Conservation (phyloP, 2,797 vertebrate genomes). For the Peromyscus melanophrys region DNA sequence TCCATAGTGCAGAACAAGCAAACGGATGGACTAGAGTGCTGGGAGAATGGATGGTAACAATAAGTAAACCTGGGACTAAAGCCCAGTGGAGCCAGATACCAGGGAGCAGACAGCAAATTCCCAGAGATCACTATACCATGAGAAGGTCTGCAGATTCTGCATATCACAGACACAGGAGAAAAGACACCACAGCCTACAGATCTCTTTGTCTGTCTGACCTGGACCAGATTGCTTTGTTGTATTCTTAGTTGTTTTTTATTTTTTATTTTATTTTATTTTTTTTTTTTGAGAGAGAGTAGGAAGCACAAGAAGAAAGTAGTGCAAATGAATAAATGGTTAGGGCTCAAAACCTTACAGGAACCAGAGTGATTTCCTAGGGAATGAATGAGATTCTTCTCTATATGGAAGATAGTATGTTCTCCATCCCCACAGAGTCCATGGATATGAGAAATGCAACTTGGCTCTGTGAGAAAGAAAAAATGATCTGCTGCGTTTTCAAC, state of each 20-base stretch:
- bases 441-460: not conserved
- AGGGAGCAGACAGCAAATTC: not conserved
- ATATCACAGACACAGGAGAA: not conserved
- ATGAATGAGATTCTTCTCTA: not conserved
- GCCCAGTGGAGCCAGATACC: not conserved
- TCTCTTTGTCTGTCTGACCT: not conserved
- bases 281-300: not conserved
- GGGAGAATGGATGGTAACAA: not conserved
- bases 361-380: not conserved
- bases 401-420: not conserved
- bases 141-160: constrained; percentile 19
- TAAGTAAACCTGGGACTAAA: not conserved
- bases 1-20: not conserved
- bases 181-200: not conserved
- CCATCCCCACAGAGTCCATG: not conserved
- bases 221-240: not conserved
- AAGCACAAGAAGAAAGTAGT: not conserved
- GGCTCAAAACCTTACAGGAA: not conserved
- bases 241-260: not conserved
- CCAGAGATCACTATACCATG: not conserved
- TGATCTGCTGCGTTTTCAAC: not conserved
- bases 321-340: not conserved
- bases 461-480: not conserved
- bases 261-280: too few relatives aligned
- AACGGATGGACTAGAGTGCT: not conserved